Base-by-base conservation (phyloP, 2,113 vertebrate species). In the Takifugu flavidus region DNA sequence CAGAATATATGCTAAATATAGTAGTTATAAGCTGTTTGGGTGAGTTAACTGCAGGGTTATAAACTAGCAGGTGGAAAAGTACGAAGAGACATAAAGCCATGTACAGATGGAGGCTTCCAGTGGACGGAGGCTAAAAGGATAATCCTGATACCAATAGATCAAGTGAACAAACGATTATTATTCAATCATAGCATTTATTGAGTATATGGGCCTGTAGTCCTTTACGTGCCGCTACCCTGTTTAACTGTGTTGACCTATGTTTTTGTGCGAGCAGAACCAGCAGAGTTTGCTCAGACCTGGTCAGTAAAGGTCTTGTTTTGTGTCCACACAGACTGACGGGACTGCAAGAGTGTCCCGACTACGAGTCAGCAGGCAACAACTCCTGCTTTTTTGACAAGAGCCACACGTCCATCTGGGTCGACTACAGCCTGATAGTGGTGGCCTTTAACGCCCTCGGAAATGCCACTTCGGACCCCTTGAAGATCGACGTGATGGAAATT, bases 361-460 rank as follows among this genome's bases (percentile, higher is more conserved):
- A 98, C 78, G 51, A 4, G 70, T 92, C 90, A 0, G 87, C 91
- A 8, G 95, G 95, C 11, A 90, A 86, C 43, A 93, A 94, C 83
- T 93, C 94, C 67, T 98, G 96, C 67, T 95, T 91, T 88, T 98
- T 98, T 59, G 77, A 89, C 81, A 94, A 90, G 90, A 83, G 65
- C 6, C 81, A 93, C 67, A 95, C 93, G 5, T 91, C 89, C 46
- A 86, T 94, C 34, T 94, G 93, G 95, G 90, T 87, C 2, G 80
- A 88, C 4, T 98, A 98, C 31, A 66, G 82, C 84, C 87, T 98
- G 70, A 93, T 78, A 1, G 82, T 98, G 54, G 90, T 81, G 26
- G 95, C 96, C 60, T 90, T 75, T 1, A 98, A 96, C 56, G 68
- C 83, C 25, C 74, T 93, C 25, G 95, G 95, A 57, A 94, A 82